A percentile compares a stretch with the other conserved stretches of the same genome.
phyloP scores from a whole-genome alignment of 2,888 invertebrate genomes.

The Branchipolynoe longqiensis region DNA sequence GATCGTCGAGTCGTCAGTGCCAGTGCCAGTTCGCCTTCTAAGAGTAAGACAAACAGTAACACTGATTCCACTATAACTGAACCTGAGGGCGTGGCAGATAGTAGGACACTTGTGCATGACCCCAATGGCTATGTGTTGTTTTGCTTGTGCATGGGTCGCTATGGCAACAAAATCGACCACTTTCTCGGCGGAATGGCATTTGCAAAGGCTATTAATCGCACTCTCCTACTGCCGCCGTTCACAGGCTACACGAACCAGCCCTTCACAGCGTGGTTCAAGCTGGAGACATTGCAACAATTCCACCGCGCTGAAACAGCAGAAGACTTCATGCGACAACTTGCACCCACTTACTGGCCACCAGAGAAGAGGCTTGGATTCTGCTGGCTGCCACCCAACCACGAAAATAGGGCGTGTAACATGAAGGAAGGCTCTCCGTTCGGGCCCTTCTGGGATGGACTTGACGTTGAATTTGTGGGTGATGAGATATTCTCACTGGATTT shows the following conservation, averaged over 20 bases:
- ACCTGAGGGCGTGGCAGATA: too few relatives aligned
- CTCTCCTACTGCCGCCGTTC: conserved; percentile 79
- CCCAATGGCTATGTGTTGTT: conserved; percentile 35
- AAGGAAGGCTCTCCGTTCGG: conserved; percentile 80
- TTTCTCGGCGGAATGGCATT: conserved; percentile 80
- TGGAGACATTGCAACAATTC: conserved; percentile 73
- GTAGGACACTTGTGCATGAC: background rate
- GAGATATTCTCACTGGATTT: conserved; percentile 61
- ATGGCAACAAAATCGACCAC: conserved; percentile 81
- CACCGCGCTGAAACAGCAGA: conserved; percentile 78
- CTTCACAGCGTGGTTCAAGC: conserved; percentile 79
- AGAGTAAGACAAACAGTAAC: too few relatives aligned
- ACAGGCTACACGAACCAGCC: conserved; percentile 79
- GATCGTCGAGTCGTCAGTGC: too few relatives aligned
- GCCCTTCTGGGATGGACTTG: conserved; percentile 80
- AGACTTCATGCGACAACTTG: conserved; percentile 77
- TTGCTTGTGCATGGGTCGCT: conserved; percentile 74
- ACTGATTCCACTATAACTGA: too few relatives aligned
- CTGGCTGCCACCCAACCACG: conserved; percentile 66
- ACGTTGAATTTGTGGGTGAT: conserved; percentile 77
- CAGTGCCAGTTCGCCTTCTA: too few relatives aligned
- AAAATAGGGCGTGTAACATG: conserved; percentile 74
- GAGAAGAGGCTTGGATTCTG: conserved; percentile 78
- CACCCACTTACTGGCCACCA: conserved; percentile 77
- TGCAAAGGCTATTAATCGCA: conserved; percentile 78